phyloP scores from a whole-genome alignment of 2,113 vertebrate genomes.

The Aptenodytes forsteri region DNA sequence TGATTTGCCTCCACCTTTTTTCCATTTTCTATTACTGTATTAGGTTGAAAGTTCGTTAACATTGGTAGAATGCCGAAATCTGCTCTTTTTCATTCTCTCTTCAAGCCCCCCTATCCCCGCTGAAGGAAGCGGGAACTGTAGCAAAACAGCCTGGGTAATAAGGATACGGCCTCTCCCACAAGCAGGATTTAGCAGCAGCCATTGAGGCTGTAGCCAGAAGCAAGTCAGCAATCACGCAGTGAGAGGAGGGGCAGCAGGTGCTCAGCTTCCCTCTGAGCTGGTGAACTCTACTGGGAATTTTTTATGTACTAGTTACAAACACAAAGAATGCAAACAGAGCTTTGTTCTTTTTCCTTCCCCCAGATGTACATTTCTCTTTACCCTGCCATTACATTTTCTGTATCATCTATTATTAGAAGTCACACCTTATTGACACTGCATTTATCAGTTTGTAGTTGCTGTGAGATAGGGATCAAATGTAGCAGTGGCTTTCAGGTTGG shows the following conservation, averaged over 20 bases:
- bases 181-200: background rate
- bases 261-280: background rate
- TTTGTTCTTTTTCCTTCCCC: background rate
- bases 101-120: background rate
- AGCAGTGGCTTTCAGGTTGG: background rate
- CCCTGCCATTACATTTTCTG: background rate
- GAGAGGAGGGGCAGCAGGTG: background rate
- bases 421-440: background rate
- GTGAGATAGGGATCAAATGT: fast-evolving
- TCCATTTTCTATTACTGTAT: background rate
- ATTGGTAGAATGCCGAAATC: background rate
- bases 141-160: background rate
- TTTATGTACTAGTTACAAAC: background rate
- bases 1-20: background rate
- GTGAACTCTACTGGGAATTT: background rate
- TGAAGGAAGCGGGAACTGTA: background rate
- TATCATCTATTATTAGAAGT: background rate
- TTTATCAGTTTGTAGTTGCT: background rate
- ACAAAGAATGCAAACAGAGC: background rate
- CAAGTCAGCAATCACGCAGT: fast-evolving
- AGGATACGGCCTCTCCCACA: fast-evolving
- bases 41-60: background rate
- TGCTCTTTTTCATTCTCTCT: background rate
- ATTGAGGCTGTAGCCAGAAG: background rate
- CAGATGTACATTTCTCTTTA: background rate